Percentiles rank a stretch among this genome's conserved stretches.
Evolutionary conservation across 2,113 vertebrate species (phyloP).

Genomic region (Thymallus thymallus): DNA sequence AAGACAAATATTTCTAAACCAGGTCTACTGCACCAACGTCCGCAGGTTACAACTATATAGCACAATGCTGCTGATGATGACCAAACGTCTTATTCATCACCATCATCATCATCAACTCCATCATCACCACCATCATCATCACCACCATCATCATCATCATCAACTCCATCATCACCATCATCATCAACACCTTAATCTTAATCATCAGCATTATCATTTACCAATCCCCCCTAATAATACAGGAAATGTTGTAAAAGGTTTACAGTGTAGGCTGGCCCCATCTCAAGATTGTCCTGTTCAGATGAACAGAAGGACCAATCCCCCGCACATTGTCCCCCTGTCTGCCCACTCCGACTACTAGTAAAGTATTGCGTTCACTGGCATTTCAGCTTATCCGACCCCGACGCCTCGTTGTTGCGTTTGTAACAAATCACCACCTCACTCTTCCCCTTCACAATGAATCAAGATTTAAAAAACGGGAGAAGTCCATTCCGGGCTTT

Average conservation of each 20-base stretch:
- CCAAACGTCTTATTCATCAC: background rate
- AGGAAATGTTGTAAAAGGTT: slow-evolving; percentile 32
- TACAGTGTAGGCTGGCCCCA: slow-evolving; percentile 33
- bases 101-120: background rate
- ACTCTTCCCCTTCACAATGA: slow-evolving; percentile 82
- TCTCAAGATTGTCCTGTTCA: slow-evolving; percentile 62
- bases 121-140: no score
- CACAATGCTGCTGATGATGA: background rate
- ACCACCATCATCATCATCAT: no score
- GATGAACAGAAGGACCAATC: slow-evolving; percentile 85
- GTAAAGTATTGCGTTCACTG: slow-evolving; percentile 84
- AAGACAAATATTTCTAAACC: background rate
- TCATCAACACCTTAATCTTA: no score
- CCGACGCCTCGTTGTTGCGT: slow-evolving; percentile 81
- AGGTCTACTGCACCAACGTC: background rate
- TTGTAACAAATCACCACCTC: slow-evolving; percentile 85
- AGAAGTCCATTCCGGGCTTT: slow-evolving; percentile 76
- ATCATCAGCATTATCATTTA: no score
- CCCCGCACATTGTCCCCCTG: slow-evolving; percentile 81
- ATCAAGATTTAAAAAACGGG: slow-evolving; percentile 81
- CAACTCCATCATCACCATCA: no score
- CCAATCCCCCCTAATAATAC: background rate
- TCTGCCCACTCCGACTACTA: slow-evolving; percentile 70
- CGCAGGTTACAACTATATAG: background rate
- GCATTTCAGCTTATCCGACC: slow-evolving; percentile 87